Percentiles rank a stretch among this genome's conserved stretches.
Conservation (phyloP, 1,140 invertebrate genomes). For the Homarus americanus region DNA sequence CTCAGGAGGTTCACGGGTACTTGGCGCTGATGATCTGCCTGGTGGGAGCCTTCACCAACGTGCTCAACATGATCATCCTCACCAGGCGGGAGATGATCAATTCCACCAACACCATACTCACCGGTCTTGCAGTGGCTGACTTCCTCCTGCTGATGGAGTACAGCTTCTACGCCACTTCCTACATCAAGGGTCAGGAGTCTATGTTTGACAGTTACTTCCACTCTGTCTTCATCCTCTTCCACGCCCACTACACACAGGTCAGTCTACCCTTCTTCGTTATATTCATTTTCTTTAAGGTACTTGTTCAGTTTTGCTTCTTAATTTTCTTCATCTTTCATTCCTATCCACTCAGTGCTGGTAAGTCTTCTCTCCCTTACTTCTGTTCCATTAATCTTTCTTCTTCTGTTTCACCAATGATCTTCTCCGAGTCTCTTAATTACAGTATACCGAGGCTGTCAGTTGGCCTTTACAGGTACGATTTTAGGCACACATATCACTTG, state of each 20-base stretch:
- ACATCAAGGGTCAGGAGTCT: slow-evolving; percentile 79
- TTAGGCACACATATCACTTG: too few species aligned
- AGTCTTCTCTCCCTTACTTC: not conserved
- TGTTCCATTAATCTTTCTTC: not conserved
- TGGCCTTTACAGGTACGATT: too few species aligned
- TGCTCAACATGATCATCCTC: slow-evolving; percentile 92
- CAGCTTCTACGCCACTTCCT: slow-evolving; percentile 89
- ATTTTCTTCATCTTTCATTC: not conserved
- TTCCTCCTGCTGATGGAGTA: slow-evolving; percentile 93
- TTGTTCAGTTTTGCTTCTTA: not conserved
- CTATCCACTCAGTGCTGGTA: too few species aligned
- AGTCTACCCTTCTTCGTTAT: not conserved
- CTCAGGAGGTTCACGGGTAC: slow-evolving; percentile 83
- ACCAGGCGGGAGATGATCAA: slow-evolving; percentile 90
- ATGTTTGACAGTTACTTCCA: slow-evolving; percentile 76
- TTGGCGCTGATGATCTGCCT: slow-evolving; percentile 87
- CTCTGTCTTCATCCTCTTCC: slow-evolving; percentile 77
- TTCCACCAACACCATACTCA: slow-evolving; percentile 90
- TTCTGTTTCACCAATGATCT: not conserved
- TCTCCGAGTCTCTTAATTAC: too few species aligned
- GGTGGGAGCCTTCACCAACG: slow-evolving; percentile 93
- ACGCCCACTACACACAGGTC: slow-evolving; percentile 79
- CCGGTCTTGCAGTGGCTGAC: slow-evolving; percentile 89
- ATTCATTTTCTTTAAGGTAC: not conserved
- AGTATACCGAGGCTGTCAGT: too few species aligned